These are phyloP conservation scores for Myiopsitta monachus DNA, from an alignment of 2,113 vertebrate genomes.

Conservation along the genomic window DNA sequence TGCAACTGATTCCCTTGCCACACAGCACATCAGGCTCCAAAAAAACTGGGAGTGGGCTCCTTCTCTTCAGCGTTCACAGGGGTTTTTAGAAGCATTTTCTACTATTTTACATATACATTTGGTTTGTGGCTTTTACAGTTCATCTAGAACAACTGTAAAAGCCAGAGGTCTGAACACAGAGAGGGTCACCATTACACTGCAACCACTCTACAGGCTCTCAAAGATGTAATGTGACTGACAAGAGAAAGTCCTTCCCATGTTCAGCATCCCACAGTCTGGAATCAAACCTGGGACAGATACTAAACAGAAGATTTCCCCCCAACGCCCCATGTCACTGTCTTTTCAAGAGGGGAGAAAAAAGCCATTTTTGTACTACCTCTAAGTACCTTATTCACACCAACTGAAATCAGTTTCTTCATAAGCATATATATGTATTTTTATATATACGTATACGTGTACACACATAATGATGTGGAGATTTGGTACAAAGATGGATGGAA, in stretches of 20 bases:
- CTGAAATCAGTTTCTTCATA: not conserved
- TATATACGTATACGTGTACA: fast-evolving
- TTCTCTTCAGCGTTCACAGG: not conserved
- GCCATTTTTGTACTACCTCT: not conserved
- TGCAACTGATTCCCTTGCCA: not conserved
- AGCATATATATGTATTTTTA: not conserved
- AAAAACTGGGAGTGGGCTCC: not conserved
- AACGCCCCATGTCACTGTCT: not conserved
- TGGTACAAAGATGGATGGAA: not conserved
- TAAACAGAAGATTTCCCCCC: not conserved
- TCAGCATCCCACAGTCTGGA: not conserved
- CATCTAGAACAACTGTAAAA: not conserved
- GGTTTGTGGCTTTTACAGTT: not conserved
- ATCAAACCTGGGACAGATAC: not conserved
- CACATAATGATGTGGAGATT: not conserved
- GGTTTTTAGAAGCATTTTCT: not conserved
- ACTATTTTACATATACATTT: not conserved
- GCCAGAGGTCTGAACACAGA: not conserved
- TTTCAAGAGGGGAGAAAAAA: not conserved
- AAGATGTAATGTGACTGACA: not conserved
- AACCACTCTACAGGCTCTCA: fast-evolving
- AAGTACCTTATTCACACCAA: not conserved
- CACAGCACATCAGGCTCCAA: not conserved
- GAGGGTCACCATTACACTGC: not conserved
- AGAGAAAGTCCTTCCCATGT: not conserved